Percentiles rank a stretch among this genome's conserved stretches.
phyloP scores from a whole-genome alignment of 1,140 invertebrate genomes.

The Phenacoccus solenopsis region DNA sequence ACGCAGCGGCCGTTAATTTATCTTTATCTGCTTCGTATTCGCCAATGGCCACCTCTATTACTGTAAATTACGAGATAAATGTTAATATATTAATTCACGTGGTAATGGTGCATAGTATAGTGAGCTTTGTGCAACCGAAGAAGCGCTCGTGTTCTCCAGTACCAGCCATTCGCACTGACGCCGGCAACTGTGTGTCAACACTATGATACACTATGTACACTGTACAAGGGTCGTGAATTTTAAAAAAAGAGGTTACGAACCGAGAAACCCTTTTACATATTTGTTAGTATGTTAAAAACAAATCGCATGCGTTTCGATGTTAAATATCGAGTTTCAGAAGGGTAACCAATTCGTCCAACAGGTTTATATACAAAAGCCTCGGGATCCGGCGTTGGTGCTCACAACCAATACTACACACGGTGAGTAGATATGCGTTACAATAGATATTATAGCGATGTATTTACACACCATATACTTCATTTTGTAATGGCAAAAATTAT shows the following conservation, averaged over 20 bases:
- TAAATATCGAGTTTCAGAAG: too few relatives aligned
- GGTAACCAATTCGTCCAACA: too few relatives aligned
- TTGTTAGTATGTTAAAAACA: too few relatives aligned
- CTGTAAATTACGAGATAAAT: slow-evolving; percentile 46
- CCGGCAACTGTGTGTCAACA: not conserved
- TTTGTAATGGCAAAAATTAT: not conserved
- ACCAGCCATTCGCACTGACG: not conserved
- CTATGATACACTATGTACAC: not conserved
- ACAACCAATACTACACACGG: not conserved
- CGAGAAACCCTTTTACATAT: too few relatives aligned
- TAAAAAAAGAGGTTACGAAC: not conserved
- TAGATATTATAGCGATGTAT: too few relatives aligned
- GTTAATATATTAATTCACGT: too few relatives aligned
- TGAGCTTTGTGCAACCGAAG: too few relatives aligned
- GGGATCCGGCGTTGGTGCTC: not conserved
- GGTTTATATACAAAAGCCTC: too few relatives aligned
- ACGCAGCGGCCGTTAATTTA: slow-evolving; percentile 42
- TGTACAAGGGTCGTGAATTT: not conserved
- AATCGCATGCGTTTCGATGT: too few relatives aligned
- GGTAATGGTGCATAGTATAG: too few relatives aligned
- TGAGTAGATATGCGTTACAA: too few relatives aligned
- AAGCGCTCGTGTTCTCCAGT: not conserved
- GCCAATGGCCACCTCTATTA: slow-evolving; percentile 64
- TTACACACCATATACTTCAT: not conserved
- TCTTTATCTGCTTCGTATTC: slow-evolving; percentile 50